These are phyloP conservation scores for Aegithalos caudatus DNA, from an alignment of 2,113 vertebrate genomes.

Conservation along the genomic window DNA sequence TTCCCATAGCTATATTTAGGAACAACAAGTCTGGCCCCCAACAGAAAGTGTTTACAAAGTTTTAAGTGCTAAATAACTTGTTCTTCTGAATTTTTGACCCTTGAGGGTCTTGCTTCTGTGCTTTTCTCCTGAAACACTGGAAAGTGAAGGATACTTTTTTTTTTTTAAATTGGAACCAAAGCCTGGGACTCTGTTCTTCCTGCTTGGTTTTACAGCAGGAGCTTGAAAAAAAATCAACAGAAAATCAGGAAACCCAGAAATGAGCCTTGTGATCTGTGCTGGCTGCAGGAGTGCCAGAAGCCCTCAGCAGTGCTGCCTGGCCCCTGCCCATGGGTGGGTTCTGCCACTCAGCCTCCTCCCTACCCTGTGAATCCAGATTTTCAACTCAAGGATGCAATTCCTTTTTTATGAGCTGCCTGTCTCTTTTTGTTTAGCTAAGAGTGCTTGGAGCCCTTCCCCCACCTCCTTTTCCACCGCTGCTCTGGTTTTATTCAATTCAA, in stretches of 20 bases:
- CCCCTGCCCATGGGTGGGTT: neutral
- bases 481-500: slow-evolving; percentile 75
- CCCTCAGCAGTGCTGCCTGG: neutral
- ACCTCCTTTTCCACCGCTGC: slow-evolving; percentile 49
- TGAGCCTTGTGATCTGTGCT: neutral
- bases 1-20: neutral
- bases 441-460: slow-evolving; percentile 68
- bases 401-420: slow-evolving; percentile 65
- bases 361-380: slow-evolving; percentile 32
- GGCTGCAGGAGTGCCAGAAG: neutral
- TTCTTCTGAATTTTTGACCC: neutral
- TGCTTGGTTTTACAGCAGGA: neutral
- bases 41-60: neutral
- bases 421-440: slow-evolving; percentile 65
- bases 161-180: neutral
- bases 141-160: neutral
- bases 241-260: neutral
- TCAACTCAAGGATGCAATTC: slow-evolving; percentile 55
- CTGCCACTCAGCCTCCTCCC: neutral
- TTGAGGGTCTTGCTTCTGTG: neutral
- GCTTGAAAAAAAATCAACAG: neutral
- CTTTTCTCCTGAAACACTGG: neutral
- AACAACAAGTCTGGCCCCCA: neutral
- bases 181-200: neutral
- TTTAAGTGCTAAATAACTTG: neutral